phyloP scores from a whole-genome alignment of 2,113 vertebrate species.

The Triplophysa rosa region DNA sequence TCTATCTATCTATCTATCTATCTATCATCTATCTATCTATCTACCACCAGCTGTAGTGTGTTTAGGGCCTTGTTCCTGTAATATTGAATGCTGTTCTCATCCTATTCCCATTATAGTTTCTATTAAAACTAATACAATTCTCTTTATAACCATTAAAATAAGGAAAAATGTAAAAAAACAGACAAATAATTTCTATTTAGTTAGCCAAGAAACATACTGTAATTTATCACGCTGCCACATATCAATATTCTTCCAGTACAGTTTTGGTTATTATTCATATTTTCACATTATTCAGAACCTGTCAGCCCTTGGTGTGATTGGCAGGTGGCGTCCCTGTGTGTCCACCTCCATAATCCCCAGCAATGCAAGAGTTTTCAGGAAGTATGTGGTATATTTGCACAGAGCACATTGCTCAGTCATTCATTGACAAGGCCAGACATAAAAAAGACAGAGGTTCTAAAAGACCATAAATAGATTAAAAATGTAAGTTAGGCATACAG shows the following conservation, averaged over 20 bases:
- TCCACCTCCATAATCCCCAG: constrained; percentile 19
- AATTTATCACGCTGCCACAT: not conserved
- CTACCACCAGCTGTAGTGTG: too few relatives aligned
- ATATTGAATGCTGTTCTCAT: too few relatives aligned
- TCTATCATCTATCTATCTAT: too few relatives aligned
- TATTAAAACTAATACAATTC: too few relatives aligned
- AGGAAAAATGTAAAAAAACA: too few relatives aligned
- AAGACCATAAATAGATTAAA: not conserved
- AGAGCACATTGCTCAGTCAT: constrained; percentile 29
- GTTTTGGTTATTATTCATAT: not conserved
- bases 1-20: not conserved
- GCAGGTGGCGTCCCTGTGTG: constrained; percentile 34
- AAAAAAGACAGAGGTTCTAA: not conserved
- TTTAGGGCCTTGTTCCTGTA: too few relatives aligned
- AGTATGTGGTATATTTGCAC: constrained; percentile 39
- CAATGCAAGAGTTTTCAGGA: constrained; percentile 34
- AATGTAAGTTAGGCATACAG: not conserved
- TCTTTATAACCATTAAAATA: too few relatives aligned
- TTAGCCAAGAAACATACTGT: not conserved
- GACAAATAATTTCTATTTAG: too few relatives aligned
- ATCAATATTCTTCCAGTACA: not conserved
- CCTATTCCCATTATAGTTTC: too few relatives aligned
- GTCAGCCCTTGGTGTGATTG: not conserved
- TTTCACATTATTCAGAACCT: not conserved
- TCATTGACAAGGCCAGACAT: constrained; percentile 22